Evolutionary conservation across 2,113 vertebrate genomes (phyloP), one percentile per base, ranked within the genome.

Genomic region (Pollimyrus isidori): DNA sequence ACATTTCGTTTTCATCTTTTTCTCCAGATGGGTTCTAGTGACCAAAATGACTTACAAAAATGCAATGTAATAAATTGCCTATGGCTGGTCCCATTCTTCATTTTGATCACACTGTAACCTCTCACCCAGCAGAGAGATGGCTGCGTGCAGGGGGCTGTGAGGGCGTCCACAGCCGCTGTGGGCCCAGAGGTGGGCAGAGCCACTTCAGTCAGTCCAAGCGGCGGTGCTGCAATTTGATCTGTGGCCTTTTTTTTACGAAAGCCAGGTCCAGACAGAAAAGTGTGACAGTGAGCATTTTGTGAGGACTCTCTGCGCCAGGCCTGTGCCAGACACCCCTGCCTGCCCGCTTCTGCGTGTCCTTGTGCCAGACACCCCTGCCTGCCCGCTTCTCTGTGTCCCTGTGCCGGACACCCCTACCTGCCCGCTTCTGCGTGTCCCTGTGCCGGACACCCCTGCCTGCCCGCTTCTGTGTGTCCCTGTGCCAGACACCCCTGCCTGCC

Each of bases 41-140:
- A 52, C 85, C n/a, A 30, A 86, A 86, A 86, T 50, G 85, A 86
- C 85, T 53, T 52, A 56, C 50, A 87, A 87, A 87, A 56, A 56
- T 35, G 13, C 26, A 15, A 56, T 56, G n/a, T 35, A 53, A 87
- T 21, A 52, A 35, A 87, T 35, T 87, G 50, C 26, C 56, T 87
- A 56, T 35, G 4, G n/a, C 26, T 53, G 48, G 10, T 87, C 50
- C 26, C 85, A 53, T 86, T 86, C 53, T 86, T 86, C 85, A 86
- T 52, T 86, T n/a, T n/a, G 85, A 52, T 30, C 85, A 35, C 49
- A 17, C 11, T 35, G 13, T 86, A 86, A 86, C 49, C 85, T 53
- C 15, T 87, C 48, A 7, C n/a, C 15, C 49, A 87, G 49, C 49
- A 35, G 46, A 30, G 21, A n/a, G 46, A 49, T 85, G 83, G 21